Conservation (phyloP, 2,888 invertebrate species). For the Drosophila prolongata region DNA sequence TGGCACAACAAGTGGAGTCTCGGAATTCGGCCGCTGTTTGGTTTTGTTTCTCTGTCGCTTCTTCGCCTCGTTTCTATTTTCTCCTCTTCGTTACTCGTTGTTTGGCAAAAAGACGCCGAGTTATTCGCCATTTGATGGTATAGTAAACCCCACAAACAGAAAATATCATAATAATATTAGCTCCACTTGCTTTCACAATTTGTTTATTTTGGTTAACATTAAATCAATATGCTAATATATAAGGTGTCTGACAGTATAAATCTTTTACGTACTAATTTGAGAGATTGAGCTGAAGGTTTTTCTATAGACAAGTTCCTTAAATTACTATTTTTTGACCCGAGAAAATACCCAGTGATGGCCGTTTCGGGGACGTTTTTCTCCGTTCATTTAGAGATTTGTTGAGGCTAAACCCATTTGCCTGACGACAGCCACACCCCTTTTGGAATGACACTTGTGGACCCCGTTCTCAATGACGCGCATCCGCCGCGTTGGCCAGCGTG, state of each 20-base stretch:
- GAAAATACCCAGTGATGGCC: no score
- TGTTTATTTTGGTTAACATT: background rate
- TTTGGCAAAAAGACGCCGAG: slow-evolving; percentile 73
- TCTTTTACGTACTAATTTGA: no score
- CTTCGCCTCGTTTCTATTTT: slow-evolving; percentile 55
- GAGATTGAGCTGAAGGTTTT: no score
- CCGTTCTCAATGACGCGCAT: slow-evolving; percentile 60
- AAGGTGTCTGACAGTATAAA: no score
- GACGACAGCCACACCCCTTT: slow-evolving; percentile 10
- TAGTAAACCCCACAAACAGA: slow-evolving; percentile 20
- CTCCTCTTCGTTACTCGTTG: slow-evolving; percentile 29
- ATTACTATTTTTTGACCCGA: background rate
- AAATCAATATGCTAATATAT: no score
- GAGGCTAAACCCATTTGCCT: slow-evolving; percentile 25
- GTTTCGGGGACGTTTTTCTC: slow-evolving; percentile 1
- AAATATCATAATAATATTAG: slow-evolving; percentile 5
- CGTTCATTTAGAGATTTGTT: slow-evolving; percentile 3
- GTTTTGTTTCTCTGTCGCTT: slow-evolving; percentile 47
- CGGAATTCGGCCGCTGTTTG: slow-evolving; percentile 50
- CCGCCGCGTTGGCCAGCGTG: slow-evolving; percentile 64
- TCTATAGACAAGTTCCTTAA: background rate
- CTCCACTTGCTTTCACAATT: slow-evolving; percentile 4
- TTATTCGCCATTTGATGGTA: slow-evolving; percentile 64
- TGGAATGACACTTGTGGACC: slow-evolving; percentile 39
- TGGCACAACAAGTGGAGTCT: slow-evolving; percentile 61